Evolutionary conservation across 2,797 vertebrate species (phyloP), one percentile per base, ranked within the genome.

Genomic region (Percopsis omiscomaycus): DNA sequence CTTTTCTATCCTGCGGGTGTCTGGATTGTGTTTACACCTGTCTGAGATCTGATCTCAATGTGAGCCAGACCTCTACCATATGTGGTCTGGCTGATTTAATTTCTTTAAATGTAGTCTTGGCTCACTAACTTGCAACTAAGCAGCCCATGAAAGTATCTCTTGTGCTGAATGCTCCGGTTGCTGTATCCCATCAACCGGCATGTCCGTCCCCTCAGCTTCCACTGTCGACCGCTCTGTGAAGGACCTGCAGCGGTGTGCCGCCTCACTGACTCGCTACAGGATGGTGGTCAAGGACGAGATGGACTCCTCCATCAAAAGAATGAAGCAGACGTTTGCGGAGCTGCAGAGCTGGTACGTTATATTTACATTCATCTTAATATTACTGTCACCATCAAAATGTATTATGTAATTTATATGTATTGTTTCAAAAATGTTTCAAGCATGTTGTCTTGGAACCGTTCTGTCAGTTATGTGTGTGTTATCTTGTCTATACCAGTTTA

Each of bases 191-290:
- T 37, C 22, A 22, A 22, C 22, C 22, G 22, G 12, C 15, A 44
- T 50, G 14, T 50, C 45, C 44, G 57, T 16, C 27, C 45, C 61
- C 28, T 60, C 82, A 98, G 97, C 95, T 74, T 83, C 95, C 14
- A 98, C 93, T 75, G 95, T 98, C 2, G 96, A 98, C 78, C 97
- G 96, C 69, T 98, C 96, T 0, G 92, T 97, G 84, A 98, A 98
- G 88, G 97, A 98, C 86, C 92, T 98, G 63, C 97, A 98, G 86
- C 91, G 96, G 53, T 98, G 97, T 81, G 94, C 94, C 0, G 96
- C 94, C 1, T 98, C 97, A 0, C 92, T 98, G 77, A 95, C 95
- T 0, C 94, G 96, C 14, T 98, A 98, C 87, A 93, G 95, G 64
- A 93, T 95, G 42, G 93, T 98, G 77, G 93, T 98, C 68, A 96